phyloP scores from a whole-genome alignment of 2,888 invertebrate genomes.

The Athalia circularis region DNA sequence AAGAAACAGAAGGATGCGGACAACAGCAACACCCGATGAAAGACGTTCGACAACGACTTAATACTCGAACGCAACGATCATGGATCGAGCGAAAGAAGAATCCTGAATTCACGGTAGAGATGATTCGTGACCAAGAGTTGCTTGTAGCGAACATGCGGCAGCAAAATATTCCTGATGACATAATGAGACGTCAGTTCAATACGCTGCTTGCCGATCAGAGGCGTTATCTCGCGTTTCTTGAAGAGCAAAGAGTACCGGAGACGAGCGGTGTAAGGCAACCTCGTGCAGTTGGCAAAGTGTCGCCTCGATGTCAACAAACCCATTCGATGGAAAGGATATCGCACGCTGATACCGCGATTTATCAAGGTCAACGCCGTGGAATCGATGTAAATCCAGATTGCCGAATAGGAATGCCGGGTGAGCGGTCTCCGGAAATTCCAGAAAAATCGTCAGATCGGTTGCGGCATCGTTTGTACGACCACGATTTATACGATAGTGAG shows the following conservation, averaged over 20 bases:
- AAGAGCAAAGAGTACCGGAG: slow-evolving; percentile 24
- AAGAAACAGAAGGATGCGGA: neutral
- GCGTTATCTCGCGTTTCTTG: slow-evolving; percentile 58
- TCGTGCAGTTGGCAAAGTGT: slow-evolving; percentile 45
- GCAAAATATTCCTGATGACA: slow-evolving; percentile 62
- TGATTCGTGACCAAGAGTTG: slow-evolving; percentile 67
- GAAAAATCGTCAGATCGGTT: neutral
- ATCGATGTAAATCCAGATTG: neutral
- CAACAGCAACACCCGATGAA: slow-evolving; percentile 12
- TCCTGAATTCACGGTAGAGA: slow-evolving; percentile 60
- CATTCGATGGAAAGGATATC: slow-evolving; percentile 68
- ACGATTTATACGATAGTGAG: no score
- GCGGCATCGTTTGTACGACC: neutral
- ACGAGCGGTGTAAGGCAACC: neutral
- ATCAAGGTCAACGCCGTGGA: neutral
- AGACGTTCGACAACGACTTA: neutral
- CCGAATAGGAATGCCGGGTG: neutral
- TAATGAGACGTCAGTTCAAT: slow-evolving; percentile 67
- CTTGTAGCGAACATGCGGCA: slow-evolving; percentile 64
- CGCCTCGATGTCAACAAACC: slow-evolving; percentile 61
- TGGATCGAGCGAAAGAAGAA: slow-evolving; percentile 43
- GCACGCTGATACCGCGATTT: slow-evolving; percentile 58
- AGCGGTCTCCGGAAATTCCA: neutral
- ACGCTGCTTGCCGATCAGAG: slow-evolving; percentile 64
- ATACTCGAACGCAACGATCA: neutral